A percentile compares a stretch with the other conserved stretches of the same genome.
phyloP scores from a whole-genome alignment of 2,888 invertebrate species.

The Philereme vetulata region DNA sequence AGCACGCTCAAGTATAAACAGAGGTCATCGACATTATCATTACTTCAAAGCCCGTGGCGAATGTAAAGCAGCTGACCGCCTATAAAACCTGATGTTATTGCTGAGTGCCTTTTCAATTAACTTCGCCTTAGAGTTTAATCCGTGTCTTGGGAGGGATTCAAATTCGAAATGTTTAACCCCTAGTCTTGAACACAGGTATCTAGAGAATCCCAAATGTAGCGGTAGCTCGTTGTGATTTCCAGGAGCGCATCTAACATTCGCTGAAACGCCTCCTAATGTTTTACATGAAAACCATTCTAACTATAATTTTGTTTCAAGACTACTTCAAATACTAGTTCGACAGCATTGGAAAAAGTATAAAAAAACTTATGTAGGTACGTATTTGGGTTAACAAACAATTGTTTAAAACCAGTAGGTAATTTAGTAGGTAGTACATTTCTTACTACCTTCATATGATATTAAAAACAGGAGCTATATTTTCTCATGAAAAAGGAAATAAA shows the following conservation, averaged over 20 bases:
- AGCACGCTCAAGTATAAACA: constrained; percentile 18
- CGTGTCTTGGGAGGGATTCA: constrained; percentile 35
- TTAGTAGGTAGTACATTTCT: constrained; percentile 7
- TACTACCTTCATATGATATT: constrained; percentile 20
- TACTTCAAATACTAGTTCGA: background rate
- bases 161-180: background rate
- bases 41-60: constrained; percentile 43
- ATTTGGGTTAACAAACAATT: background rate
- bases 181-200: background rate
- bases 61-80: constrained; percentile 56
- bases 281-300: background rate
- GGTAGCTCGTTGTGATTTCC: too few relatives aligned
- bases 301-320: background rate
- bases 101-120: constrained; percentile 65
- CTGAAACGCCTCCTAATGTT: background rate
- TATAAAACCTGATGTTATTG: constrained; percentile 63
- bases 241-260: too few relatives aligned
- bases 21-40: constrained; percentile 58
- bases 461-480: constrained; percentile 19
- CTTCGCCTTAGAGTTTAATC: constrained; percentile 62
- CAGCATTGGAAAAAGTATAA: too few relatives aligned
- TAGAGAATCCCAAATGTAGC: background rate
- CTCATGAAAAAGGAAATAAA: constrained; percentile 24
- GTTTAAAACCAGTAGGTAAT: background rate
- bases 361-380: too few relatives aligned